Evolutionary conservation across 2,888 invertebrate species (phyloP).

Genomic region (Drosophila quinaria): DNA sequence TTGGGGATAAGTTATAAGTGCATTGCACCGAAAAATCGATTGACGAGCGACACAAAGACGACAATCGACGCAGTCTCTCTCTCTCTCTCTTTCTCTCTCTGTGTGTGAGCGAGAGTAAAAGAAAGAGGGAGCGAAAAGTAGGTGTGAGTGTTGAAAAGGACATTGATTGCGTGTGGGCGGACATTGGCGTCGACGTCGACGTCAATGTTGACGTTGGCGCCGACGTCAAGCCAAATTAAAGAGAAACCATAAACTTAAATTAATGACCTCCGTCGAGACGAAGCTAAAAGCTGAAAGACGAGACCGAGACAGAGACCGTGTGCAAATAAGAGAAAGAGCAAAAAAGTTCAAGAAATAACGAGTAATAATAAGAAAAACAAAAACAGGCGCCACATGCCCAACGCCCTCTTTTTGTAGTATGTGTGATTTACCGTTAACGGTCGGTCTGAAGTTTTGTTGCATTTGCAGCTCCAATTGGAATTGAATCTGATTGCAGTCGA

Average conservation of each 20-base stretch:
- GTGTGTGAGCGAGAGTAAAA: not conserved
- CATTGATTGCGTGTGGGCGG: constrained; percentile 66
- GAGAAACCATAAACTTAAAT: constrained; percentile 84
- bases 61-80: constrained; percentile 32
- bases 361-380: constrained; percentile 27
- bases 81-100: not conserved
- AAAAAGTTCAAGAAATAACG: constrained; percentile 30
- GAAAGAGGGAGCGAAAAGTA: constrained; percentile 12
- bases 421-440: constrained; percentile 75
- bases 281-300: constrained; percentile 36
- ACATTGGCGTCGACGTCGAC: constrained; percentile 58
- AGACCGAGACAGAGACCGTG: constrained; percentile 36
- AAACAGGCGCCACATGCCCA: constrained; percentile 33
- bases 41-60: constrained; percentile 69
- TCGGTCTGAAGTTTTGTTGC: constrained; percentile 52
- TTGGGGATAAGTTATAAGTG: constrained; percentile 67
- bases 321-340: constrained; percentile 28
- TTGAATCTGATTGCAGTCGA: constrained; percentile 69
- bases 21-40: constrained; percentile 81
- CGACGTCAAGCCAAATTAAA: constrained; percentile 75
- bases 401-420: constrained; percentile 23
- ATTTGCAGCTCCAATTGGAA: constrained; percentile 66
- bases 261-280: constrained; percentile 78
- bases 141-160: constrained; percentile 59
- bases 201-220: constrained; percentile 68